Percentiles rank a stretch among this genome's conserved stretches.
Conservation (phyloP, 2,888 invertebrate genomes). For the Nephrotoma appendiculata region DNA sequence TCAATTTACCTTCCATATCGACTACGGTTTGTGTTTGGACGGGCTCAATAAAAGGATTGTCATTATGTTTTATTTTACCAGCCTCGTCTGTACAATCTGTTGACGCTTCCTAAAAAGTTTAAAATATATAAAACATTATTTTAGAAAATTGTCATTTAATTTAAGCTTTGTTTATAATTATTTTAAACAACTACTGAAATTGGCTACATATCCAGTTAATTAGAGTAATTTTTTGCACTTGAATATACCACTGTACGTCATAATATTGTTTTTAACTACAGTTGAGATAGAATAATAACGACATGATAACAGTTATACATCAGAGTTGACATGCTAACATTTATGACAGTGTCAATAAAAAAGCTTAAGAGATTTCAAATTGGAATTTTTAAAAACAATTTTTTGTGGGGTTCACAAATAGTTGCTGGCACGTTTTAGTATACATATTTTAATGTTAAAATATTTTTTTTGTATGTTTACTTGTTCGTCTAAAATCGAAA, state of each 20-base stretch:
- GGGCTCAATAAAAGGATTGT: constrained; percentile 86
- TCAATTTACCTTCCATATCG: constrained; percentile 73
- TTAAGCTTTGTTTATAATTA: neutral
- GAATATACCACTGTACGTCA: neutral
- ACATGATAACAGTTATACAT: neutral
- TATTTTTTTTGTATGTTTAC: neutral
- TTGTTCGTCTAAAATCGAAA: neutral
- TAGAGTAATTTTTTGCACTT: neutral
- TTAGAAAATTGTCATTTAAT: neutral
- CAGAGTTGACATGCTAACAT: neutral
- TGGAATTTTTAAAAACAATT: no score
- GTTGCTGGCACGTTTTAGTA: no score
- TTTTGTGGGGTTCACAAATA: no score
- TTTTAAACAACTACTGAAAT: neutral
- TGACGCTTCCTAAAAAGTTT: constrained; percentile 52
- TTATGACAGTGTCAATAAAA: no score
- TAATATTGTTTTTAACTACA: neutral
- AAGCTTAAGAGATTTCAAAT: no score
- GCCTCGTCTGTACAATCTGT: constrained; percentile 64
- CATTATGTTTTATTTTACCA: constrained; percentile 67
- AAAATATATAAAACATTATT: neutral
- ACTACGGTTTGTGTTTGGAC: constrained; percentile 77
- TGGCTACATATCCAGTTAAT: neutral
- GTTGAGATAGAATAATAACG: neutral
- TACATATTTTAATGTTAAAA: no score